These are phyloP conservation scores for Synchiropus splendidus DNA, from an alignment of 2,113 vertebrate species.

Conservation along the genomic window DNA sequence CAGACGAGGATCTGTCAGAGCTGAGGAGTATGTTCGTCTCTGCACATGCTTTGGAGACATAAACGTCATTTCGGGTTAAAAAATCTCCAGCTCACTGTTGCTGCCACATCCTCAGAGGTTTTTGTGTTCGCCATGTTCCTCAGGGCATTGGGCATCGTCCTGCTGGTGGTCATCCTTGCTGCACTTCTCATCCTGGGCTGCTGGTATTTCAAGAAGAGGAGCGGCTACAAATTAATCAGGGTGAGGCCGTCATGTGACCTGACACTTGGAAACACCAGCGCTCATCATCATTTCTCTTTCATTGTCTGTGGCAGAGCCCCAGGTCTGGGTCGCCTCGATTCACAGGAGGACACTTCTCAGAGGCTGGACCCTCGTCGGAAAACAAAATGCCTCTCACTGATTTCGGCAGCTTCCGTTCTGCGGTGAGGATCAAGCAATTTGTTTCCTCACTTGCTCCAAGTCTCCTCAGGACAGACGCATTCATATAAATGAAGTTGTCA, in stretches of 20 bases:
- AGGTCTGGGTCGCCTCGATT: slow-evolving; percentile 32
- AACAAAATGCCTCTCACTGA: slow-evolving; percentile 73
- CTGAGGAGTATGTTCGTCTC: slow-evolving; percentile 58
- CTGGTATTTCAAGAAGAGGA: slow-evolving; percentile 83
- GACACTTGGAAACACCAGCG: not conserved
- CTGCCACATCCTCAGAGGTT: not conserved
- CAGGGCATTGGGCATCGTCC: slow-evolving; percentile 81
- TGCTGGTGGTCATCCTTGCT: slow-evolving; percentile 77
- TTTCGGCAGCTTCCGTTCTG: slow-evolving; percentile 58
- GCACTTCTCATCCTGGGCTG: slow-evolving; percentile 79
- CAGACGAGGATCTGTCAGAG: slow-evolving; percentile 53
- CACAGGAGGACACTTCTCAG: slow-evolving; percentile 53
- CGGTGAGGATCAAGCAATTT: slow-evolving; percentile 62
- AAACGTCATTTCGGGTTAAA: not conserved
- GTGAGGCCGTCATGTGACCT: slow-evolving; percentile 59
- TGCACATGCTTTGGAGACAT: not conserved
- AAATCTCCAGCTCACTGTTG: not conserved
- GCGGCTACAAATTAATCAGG: slow-evolving; percentile 78
- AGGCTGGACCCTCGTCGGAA: slow-evolving; percentile 53
- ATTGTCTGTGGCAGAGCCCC: slow-evolving; percentile 31
- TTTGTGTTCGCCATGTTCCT: not conserved
- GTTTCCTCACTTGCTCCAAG: no score
- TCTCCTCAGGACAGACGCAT: no score
- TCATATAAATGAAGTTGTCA: no score
- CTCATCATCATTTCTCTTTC: not conserved